Conservation (phyloP, 2,888 invertebrate species). For the Drosophila stalkeri region DNA sequence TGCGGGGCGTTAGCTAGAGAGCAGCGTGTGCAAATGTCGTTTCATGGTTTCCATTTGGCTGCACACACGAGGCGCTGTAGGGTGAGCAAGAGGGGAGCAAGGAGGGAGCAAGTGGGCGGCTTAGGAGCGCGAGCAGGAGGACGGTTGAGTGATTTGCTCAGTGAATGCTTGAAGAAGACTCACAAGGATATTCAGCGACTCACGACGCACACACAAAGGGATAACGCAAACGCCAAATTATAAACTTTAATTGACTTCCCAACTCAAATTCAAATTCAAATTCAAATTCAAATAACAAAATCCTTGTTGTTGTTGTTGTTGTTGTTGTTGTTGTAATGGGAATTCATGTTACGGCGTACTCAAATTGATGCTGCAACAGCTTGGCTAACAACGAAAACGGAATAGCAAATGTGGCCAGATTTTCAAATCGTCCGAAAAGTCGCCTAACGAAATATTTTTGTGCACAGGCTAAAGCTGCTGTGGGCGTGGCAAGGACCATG, state of each 20-base stretch:
- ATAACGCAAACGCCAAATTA: constrained; percentile 56
- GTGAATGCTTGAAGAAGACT: constrained; percentile 41
- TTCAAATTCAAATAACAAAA: constrained; percentile 47
- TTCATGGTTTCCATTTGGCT: constrained; percentile 67
- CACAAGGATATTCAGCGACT: constrained; percentile 14
- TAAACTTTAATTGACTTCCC: constrained; percentile 65
- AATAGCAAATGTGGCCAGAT: constrained; percentile 3
- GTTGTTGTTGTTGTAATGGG: constrained; percentile 27
- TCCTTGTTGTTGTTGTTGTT: constrained; percentile 16
- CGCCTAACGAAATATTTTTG: constrained; percentile 8
- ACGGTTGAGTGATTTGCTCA: constrained; percentile 49
- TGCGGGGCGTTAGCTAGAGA: neutral
- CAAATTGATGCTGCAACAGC: constrained; percentile 48
- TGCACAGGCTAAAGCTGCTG: neutral
- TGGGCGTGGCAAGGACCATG: neutral
- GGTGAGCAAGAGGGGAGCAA: neutral
- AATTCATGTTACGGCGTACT: constrained; percentile 15
- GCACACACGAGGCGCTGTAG: constrained; percentile 21
- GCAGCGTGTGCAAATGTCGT: constrained; percentile 49
- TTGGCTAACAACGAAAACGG: constrained; percentile 48
- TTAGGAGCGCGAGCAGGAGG: too few species aligned
- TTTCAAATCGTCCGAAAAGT: neutral
- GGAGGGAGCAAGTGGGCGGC: neutral
- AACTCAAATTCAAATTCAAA: constrained; percentile 44
- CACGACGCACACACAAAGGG: constrained; percentile 8